Evolutionary conservation across 2,888 invertebrate genomes (phyloP).

Genomic region (Dryocosmus kuriphilus): DNA sequence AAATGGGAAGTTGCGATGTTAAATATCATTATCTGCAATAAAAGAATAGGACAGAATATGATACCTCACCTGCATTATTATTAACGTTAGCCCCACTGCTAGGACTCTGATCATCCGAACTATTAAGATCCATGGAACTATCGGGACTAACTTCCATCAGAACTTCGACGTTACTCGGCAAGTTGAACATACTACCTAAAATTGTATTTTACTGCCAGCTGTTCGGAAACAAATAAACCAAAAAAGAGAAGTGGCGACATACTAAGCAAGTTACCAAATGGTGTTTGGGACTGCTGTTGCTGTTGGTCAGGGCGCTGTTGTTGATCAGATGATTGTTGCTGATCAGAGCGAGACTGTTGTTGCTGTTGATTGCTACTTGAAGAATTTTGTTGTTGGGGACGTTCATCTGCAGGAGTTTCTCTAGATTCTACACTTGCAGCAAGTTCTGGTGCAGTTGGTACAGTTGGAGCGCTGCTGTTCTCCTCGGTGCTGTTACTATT

Average conservation of each 20-base stretch:
- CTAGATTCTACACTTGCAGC: conserved; percentile 47
- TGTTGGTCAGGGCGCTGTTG: conserved; percentile 53
- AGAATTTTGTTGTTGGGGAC: conserved; percentile 57
- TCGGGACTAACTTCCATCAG: conserved; percentile 82
- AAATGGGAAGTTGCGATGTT: too few species aligned
- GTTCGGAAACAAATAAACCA: background rate
- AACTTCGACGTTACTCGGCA: conserved; percentile 79
- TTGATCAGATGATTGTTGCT: conserved; percentile 51
- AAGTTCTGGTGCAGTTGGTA: conserved; percentile 58
- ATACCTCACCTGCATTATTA: conserved; percentile 55
- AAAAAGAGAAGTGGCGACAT: background rate
- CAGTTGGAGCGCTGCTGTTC: conserved; percentile 56
- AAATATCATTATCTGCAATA: too few species aligned
- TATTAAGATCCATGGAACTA: conserved; percentile 73
- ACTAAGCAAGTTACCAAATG: conserved; percentile 57
- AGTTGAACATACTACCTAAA: conserved; percentile 69
- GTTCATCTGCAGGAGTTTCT: conserved; percentile 52
- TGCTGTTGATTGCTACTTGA: conserved; percentile 49
- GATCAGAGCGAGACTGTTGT: conserved; percentile 45
- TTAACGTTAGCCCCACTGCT: conserved; percentile 62
- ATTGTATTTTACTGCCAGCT: conserved; percentile 30
- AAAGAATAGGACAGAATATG: conserved; percentile 6
- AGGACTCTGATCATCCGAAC: conserved; percentile 65
- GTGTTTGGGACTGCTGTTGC: conserved; percentile 45
- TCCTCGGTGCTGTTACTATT: conserved; percentile 64